Base-by-base conservation (phyloP, 2,888 invertebrate species). In the Girardia tigrina region DNA sequence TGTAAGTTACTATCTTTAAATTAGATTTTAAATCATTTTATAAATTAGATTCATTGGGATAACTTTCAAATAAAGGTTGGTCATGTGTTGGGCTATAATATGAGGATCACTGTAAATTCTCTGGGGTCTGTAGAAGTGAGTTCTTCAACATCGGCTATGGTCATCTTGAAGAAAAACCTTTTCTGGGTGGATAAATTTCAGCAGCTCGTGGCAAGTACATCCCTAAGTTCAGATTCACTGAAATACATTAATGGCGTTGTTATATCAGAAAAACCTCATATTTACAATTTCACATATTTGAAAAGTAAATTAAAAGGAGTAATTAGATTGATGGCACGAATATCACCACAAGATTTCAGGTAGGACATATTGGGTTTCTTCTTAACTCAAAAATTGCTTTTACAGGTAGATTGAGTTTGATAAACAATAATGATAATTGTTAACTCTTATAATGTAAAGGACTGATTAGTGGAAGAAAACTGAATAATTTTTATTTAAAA, bases 281-380 rank as follows among this genome's bases (percentile, higher is more conserved):
- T 56, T 8, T 8, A 8, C 23, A 56, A 4, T 56, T n/a, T 56
- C 4, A n/a, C 4, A 8, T 56, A 56, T 56, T n/a, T 56, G 56
- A 56, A 56, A n/a, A n/a, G 23, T n/a, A 56, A 56, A 16, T 56
- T 56, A 16, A 56, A 56, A 4, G n/a, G 8, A 56, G n/a, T 56
- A 6, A 23, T 56, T 4, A 56, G n/a, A 56, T 20, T 56, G 23
- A 56, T 56, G 56, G 56, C 56, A 20, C 56, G 56, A 56, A 56
- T 56, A 16, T n/a, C 56, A 56, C 56, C 56, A 56, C 8, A 56
- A n/a, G 56, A 56, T 56, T 56, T 56, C 56, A 56, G 23, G 56
- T 56, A 56, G 23, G n/a, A 36, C n/a, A n/a, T n/a, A n/a, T n/a
- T n/a, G n/a, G n/a, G n/a, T n/a, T n/a, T n/a, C n/a, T n/a, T n/a